These are phyloP conservation scores for Spermophilus dauricus DNA, from an alignment of 2,113 vertebrate genomes.

Conservation along the genomic window DNA sequence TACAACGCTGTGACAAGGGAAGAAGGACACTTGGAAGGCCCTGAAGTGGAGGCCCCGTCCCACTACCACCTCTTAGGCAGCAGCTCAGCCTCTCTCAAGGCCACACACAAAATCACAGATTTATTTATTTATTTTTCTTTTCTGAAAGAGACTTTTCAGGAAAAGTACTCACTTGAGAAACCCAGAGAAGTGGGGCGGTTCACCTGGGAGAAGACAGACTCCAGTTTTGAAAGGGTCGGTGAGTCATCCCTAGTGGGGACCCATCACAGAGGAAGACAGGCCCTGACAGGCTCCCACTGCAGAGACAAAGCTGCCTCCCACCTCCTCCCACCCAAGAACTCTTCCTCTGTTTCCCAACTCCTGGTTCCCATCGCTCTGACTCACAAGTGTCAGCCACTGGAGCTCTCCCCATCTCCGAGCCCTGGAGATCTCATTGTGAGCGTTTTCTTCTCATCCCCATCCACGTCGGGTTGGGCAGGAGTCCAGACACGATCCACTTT, in stretches of 20 bases:
- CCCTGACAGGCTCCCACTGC: not conserved
- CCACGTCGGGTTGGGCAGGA: slow-evolving; percentile 46
- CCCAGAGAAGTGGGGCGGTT: not conserved
- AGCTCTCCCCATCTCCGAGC: slow-evolving; percentile 43
- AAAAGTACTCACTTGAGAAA: not conserved
- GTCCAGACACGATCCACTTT: slow-evolving; percentile 69
- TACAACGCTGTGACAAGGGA: not conserved
- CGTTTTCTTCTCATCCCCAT: slow-evolving; percentile 62
- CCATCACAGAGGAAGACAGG: slow-evolving; percentile 47
- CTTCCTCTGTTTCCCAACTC: slow-evolving; percentile 55
- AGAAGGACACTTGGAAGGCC: not conserved
- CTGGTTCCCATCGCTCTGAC: slow-evolving; percentile 73
- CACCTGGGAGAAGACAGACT: slow-evolving; percentile 61
- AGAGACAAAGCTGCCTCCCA: slow-evolving; percentile 55
- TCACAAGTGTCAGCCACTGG: slow-evolving; percentile 60
- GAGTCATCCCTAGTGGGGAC: slow-evolving; percentile 45
- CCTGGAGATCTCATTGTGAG: slow-evolving; percentile 65
- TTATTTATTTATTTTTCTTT: not conserved
- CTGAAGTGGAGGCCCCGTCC: too few relatives aligned
- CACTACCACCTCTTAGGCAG: not conserved
- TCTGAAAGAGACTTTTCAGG: not conserved
- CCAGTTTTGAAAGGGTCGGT: slow-evolving; percentile 5
- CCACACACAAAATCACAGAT: not conserved
- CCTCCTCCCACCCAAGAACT: not conserved
- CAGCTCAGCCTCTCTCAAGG: not conserved